phyloP scores from a whole-genome alignment of 2,888 invertebrate species.

The Phortica magna region DNA sequence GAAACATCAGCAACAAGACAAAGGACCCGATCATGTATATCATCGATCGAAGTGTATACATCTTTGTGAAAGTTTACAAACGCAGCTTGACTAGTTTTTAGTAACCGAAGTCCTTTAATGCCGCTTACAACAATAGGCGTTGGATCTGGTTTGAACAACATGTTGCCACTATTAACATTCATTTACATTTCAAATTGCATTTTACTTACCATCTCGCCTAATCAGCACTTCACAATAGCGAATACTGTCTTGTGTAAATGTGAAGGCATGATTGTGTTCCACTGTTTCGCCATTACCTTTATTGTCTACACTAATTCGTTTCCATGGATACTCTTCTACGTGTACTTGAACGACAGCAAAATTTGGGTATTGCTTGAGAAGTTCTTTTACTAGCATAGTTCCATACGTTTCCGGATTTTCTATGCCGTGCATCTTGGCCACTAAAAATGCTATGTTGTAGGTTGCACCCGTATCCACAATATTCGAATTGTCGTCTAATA shows the following conservation, averaged over 20 bases:
- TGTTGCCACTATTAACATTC: not conserved
- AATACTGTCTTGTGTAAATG: conserved; percentile 83
- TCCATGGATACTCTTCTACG: conserved; percentile 88
- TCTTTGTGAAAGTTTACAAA: conserved; percentile 89
- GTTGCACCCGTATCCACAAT: conserved; percentile 90
- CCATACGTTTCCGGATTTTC: conserved; percentile 88
- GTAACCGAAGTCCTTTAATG: conserved; percentile 83
- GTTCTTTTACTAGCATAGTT: conserved; percentile 85
- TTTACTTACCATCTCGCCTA: conserved; percentile 82
- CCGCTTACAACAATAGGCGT: conserved; percentile 83
- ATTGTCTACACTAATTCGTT: conserved; percentile 79
- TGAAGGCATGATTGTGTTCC: conserved; percentile 87
- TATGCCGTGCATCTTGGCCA: conserved; percentile 88
- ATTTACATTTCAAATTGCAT: not conserved
- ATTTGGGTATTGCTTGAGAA: conserved; percentile 86
- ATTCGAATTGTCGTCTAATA: conserved; percentile 82
- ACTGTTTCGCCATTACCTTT: conserved; percentile 63
- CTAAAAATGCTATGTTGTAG: conserved; percentile 88
- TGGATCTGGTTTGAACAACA: conserved; percentile 75
- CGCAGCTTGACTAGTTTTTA: conserved; percentile 89
- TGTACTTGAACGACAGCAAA: conserved; percentile 84
- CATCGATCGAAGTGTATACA: conserved; percentile 87
- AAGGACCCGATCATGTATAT: conserved; percentile 85
- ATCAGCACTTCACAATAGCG: conserved; percentile 85
- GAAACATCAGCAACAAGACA: conserved; percentile 87